phyloP scores from a whole-genome alignment of 2,888 invertebrate genomes.

The Nephrocerus scutellatus region DNA sequence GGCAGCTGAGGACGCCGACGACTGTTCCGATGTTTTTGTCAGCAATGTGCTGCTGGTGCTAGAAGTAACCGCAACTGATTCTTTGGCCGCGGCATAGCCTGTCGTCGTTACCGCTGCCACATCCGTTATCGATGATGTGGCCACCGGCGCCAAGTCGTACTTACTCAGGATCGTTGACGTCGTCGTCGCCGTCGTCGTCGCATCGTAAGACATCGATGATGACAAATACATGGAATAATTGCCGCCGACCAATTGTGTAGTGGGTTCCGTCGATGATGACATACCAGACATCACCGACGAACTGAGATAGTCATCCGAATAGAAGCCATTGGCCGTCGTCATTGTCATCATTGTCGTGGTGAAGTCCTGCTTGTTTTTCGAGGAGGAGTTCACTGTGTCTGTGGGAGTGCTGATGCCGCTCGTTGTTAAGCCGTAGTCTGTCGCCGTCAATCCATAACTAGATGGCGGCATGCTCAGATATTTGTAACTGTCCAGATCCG shows the following conservation, averaged over 20 bases:
- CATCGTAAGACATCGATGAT: constrained; percentile 13
- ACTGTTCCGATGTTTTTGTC: constrained; percentile 39
- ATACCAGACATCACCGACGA: too few relatives aligned
- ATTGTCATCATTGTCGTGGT: constrained; percentile 5
- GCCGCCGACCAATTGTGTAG: too few relatives aligned
- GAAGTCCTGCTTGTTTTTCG: constrained; percentile 11
- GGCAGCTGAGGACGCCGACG: constrained; percentile 43
- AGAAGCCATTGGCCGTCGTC: background rate
- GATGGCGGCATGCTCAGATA: too few relatives aligned
- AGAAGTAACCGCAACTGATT: constrained; percentile 32
- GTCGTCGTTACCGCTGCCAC: constrained; percentile 21
- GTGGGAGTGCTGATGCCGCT: too few relatives aligned
- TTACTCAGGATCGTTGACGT: constrained; percentile 7
- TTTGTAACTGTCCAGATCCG: too few relatives aligned
- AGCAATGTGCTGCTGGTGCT: constrained; percentile 31
- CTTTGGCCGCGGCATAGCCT: constrained; percentile 17
- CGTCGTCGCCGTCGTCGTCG: constrained; percentile 15
- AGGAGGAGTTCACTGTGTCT: constrained; percentile 8
- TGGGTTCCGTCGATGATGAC: too few relatives aligned
- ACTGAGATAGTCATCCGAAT: constrained; percentile 26
- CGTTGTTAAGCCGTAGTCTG: too few relatives aligned
- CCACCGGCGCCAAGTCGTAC: constrained; percentile 9
- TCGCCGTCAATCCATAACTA: too few relatives aligned
- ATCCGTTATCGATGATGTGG: constrained; percentile 7
- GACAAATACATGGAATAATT: too few relatives aligned